phyloP scores from a whole-genome alignment of 2,888 invertebrate species.

The Resseliella maxima region DNA sequence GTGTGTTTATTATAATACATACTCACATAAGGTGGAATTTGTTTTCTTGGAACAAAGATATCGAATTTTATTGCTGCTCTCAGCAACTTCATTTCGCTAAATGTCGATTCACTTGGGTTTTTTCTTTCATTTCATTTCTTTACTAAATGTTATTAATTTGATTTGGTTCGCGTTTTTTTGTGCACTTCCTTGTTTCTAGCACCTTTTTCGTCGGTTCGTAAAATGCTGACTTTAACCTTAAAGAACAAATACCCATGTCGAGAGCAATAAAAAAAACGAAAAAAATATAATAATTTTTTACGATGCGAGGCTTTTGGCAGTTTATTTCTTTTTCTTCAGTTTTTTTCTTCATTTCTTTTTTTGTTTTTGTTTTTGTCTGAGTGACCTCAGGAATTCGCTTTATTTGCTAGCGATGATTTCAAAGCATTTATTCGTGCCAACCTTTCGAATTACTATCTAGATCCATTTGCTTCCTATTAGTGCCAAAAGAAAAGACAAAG shows the following conservation, averaged over 20 bases:
- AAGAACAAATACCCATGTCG: neutral
- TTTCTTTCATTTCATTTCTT: neutral
- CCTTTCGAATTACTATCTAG: conserved; percentile 25
- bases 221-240: neutral
- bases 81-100: neutral
- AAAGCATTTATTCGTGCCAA: conserved; percentile 1
- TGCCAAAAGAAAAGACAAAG: conserved; percentile 32
- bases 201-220: neutral
- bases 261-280: neutral
- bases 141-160: conserved; percentile 19
- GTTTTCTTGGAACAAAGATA: neutral
- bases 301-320: neutral
- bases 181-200: neutral
- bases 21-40: neutral
- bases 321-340: neutral
- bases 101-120: neutral
- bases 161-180: neutral
- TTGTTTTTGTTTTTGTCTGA: neutral
- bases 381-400: conserved; percentile 11
- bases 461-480: conserved; percentile 41
- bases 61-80: neutral
- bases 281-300: conserved; percentile 29
- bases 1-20: neutral
- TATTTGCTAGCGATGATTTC: conserved; percentile 7
- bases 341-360: too few species aligned